Percentiles rank a stretch among this genome's conserved stretches.
These are phyloP conservation scores for Thunnus albacares DNA, from an alignment of 2,797 vertebrate genomes.

Conservation along the genomic window DNA sequence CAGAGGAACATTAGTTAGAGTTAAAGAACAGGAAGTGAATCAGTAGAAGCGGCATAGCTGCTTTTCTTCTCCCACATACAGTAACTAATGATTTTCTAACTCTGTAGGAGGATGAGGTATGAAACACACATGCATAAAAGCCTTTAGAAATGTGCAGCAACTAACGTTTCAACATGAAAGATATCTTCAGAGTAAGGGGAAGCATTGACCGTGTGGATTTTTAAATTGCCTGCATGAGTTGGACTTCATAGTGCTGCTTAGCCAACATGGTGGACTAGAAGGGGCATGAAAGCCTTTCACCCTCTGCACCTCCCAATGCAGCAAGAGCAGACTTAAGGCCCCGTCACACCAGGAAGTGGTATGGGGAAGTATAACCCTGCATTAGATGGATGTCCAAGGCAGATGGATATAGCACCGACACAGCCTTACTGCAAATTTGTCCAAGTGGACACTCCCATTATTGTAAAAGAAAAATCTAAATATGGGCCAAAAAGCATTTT, in stretches of 20 bases:
- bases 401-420: too few species aligned
- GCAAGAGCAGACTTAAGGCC: background rate
- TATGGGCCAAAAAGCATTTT: too few species aligned
- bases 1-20: constrained; percentile 16
- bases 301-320: background rate
- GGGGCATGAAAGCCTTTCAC: background rate
- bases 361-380: background rate
- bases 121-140: constrained; percentile 27
- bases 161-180: constrained; percentile 27
- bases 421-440: too few species aligned
- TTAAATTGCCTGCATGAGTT: constrained; percentile 5
- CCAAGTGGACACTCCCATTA: too few species aligned
- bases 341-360: background rate
- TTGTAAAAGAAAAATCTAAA: too few species aligned
- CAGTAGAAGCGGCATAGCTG: background rate
- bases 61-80: constrained; percentile 34
- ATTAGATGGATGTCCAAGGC: background rate
- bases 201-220: background rate
- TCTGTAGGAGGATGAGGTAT: constrained; percentile 8
- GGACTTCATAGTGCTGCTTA: background rate
- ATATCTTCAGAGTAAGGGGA: constrained; percentile 19
- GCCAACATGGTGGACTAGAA: background rate
- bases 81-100: constrained; percentile 27
- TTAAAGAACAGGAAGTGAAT: constrained; percentile 39
- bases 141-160: constrained; percentile 28